Evolutionary conservation across 1,140 invertebrate genomes (phyloP).

Genomic region (Lordiphosa clarofinis): DNA sequence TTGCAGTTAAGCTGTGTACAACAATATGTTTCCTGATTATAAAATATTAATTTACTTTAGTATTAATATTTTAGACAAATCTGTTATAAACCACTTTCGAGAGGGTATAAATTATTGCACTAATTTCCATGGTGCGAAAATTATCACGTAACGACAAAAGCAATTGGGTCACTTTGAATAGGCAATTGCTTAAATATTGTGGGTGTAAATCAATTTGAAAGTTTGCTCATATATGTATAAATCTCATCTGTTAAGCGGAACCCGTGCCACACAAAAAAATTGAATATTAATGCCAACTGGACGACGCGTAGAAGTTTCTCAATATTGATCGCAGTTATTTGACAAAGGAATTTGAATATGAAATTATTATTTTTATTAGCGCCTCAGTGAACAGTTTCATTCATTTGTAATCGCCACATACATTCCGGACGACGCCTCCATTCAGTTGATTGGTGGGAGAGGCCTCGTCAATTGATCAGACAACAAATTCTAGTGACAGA

Average conservation of each 20-base stretch:
- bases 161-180: constrained; percentile 54
- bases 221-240: too few species aligned
- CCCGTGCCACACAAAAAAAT: neutral
- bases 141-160: constrained; percentile 50
- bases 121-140: constrained; percentile 66
- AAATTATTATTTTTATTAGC: constrained; percentile 41
- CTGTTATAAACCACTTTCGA: too few species aligned
- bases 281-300: neutral
- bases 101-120: neutral
- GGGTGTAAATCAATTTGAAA: constrained; percentile 11
- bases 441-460: constrained; percentile 16
- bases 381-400: constrained; percentile 26
- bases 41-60: too few species aligned
- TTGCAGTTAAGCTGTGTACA: too few species aligned
- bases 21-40: too few species aligned
- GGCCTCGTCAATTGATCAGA: constrained; percentile 10
- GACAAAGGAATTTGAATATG: constrained; percentile 45
- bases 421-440: constrained; percentile 31
- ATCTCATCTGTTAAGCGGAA: neutral
- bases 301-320: too few species aligned
- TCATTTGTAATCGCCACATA: constrained; percentile 24
- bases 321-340: constrained; percentile 34
- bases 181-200: constrained; percentile 21
- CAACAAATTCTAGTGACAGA: constrained; percentile 48
- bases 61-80: too few species aligned